Percentiles rank a stretch among this genome's conserved stretches.
Conservation (phyloP, 2,888 invertebrate genomes). For the Drosophila paracracens region DNA sequence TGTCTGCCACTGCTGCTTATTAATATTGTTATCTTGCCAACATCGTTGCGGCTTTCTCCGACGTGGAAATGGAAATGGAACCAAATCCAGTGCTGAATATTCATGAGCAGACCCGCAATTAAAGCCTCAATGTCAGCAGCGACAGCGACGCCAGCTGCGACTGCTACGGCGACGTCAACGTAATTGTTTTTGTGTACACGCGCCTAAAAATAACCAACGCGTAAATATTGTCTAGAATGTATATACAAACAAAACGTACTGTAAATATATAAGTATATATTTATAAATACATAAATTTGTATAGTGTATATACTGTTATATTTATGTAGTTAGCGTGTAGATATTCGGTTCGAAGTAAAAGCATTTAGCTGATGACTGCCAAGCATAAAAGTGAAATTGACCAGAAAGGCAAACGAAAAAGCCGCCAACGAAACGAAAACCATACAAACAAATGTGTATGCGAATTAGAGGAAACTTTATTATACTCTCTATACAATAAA, state of each 20-base stretch:
- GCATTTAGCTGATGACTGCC: slow-evolving; percentile 75
- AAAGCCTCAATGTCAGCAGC: slow-evolving; percentile 33
- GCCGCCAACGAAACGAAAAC: slow-evolving; percentile 61
- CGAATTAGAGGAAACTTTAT: slow-evolving; percentile 52
- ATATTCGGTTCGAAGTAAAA: slow-evolving; percentile 42
- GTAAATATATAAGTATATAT: slow-evolving; percentile 7
- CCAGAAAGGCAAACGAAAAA: slow-evolving; percentile 66
- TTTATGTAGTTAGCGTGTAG: slow-evolving; percentile 11
- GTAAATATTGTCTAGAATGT: slow-evolving; percentile 65
- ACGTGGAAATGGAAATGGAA: slow-evolving; percentile 15
- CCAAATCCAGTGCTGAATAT: slow-evolving; percentile 42
- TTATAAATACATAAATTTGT: slow-evolving; percentile 7
- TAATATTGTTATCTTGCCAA: slow-evolving; percentile 33
- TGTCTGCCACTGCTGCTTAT: slow-evolving; percentile 10
- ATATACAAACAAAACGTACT: slow-evolving; percentile 28
- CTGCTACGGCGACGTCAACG: slow-evolving; percentile 34
- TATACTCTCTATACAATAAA: background rate
- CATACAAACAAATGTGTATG: slow-evolving; percentile 64
- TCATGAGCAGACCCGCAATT: slow-evolving; percentile 53
- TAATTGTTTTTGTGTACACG: slow-evolving; percentile 68
- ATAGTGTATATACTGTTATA: slow-evolving; percentile 2
- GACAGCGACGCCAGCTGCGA: slow-evolving; percentile 10
- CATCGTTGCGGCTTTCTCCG: slow-evolving; percentile 26
- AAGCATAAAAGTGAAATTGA: slow-evolving; percentile 78
- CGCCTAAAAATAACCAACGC: slow-evolving; percentile 70